Evolutionary conservation across 2,113 vertebrate species (phyloP), one percentile per base, ranked within the genome.

Genomic region (Holacanthus passer): DNA sequence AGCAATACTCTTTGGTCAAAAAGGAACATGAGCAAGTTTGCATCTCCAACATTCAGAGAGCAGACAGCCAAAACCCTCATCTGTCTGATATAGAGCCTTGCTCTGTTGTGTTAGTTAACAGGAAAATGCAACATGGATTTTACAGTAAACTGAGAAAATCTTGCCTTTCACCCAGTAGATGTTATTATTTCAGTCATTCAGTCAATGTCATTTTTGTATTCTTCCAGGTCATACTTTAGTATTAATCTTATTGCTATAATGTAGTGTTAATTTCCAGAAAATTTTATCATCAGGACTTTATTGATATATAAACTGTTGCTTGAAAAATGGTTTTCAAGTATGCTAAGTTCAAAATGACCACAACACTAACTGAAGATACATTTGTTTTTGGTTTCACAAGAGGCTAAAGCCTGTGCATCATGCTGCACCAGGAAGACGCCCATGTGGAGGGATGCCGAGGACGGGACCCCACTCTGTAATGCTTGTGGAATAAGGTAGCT

Each of bases 401-500:
- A 90, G 55, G 88, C 76, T 53, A 96, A 97, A 73, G 66, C 94
- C 6, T 98, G 97, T 87, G 96, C 96, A 4, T 98, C 97, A 1
- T 98, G 97, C 82, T 92, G 93, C 81, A 97, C 97, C 7, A 95
- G 90, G 79, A 97, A 96, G 83, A 98, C 97, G 1, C 97, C 97
- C 0, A 94, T 97, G 83, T 98, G 97, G 97, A 95, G 97, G 87
- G 96, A 97, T 32, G 97, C 97, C 0, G 97, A 97, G 87, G 97
- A 98, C 1, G 97, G 97, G 32, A 98, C 97, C 0, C 96, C 97
- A 0, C 96, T 97, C 29, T 98, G 97, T 72, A 98, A 98, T 16
- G 97, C 97, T 24, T 98, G 97, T 88, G 97, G 97, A 2, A 97
- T 98, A 93, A 96, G 97, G 97, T 98, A 89, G 3, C 12, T 69